Evolutionary conservation across 1,140 invertebrate genomes (phyloP).

Genomic region (Microplitis mediator): DNA sequence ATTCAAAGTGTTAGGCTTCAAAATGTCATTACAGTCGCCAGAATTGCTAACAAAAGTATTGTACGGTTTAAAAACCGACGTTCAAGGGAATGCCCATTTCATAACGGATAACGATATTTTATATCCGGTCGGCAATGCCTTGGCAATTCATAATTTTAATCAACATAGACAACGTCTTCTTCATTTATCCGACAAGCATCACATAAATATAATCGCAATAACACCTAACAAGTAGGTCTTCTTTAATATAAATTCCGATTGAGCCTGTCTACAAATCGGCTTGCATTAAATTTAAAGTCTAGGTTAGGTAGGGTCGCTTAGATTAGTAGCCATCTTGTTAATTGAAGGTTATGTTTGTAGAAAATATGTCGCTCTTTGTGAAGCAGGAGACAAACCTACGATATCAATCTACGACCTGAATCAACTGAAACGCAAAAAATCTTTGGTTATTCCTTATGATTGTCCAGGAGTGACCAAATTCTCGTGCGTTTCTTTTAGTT

Average conservation of each 20-base stretch:
- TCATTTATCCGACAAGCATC: constrained; percentile 59
- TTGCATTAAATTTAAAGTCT: no score
- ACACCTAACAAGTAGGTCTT: constrained; percentile 69
- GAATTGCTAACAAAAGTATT: constrained; percentile 62
- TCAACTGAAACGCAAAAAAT: constrained; percentile 68
- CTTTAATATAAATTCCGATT: no score
- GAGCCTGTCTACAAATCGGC: no score
- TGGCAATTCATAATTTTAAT: constrained; percentile 69
- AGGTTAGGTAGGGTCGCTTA: no score
- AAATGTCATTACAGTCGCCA: constrained; percentile 12
- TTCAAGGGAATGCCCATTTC: constrained; percentile 69
- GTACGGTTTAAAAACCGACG: constrained; percentile 66
- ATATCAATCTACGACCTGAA: constrained; percentile 72
- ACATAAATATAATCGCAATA: constrained; percentile 66
- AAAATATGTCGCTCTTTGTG: constrained; percentile 63
- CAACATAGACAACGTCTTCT: constrained; percentile 56
- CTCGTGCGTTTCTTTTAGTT: constrained; percentile 76
- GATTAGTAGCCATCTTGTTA: neutral
- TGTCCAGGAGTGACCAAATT: constrained; percentile 64
- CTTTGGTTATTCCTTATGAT: constrained; percentile 66
- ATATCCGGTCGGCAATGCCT: constrained; percentile 71
- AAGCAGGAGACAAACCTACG: constrained; percentile 63
- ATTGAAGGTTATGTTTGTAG: constrained; percentile 54
- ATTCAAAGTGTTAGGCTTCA: no score
- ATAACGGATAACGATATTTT: constrained; percentile 71